Percentiles rank a stretch among this genome's conserved stretches.
phyloP scores from a whole-genome alignment of 1,140 invertebrate genomes.

The Calosoma granatense region DNA sequence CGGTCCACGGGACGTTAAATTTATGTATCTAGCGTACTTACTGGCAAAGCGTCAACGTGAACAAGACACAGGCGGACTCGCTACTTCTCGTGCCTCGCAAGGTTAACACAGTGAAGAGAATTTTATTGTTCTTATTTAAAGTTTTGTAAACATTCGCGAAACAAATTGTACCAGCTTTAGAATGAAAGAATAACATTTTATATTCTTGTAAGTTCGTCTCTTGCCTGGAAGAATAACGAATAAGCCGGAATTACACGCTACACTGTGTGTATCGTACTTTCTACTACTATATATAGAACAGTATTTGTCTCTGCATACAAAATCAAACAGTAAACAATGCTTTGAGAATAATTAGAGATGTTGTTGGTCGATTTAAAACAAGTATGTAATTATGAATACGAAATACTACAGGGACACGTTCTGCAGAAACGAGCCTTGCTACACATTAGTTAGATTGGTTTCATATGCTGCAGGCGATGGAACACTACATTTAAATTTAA shows the following conservation, averaged over 20 bases:
- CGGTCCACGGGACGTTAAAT: not conserved
- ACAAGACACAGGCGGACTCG: not conserved
- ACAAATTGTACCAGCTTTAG: not conserved
- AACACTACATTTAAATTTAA: no score
- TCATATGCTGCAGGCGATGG: no score
- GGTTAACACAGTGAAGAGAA: slow-evolving; percentile 12
- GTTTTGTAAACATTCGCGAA: slow-evolving; percentile 1
- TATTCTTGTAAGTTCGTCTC: not conserved
- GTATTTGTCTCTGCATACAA: not conserved
- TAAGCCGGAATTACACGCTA: not conserved
- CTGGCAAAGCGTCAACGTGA: not conserved
- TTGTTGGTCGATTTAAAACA: no score
- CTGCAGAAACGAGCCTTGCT: no score
- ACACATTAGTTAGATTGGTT: no score
- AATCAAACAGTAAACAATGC: no score
- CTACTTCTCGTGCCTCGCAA: slow-evolving; percentile 16
- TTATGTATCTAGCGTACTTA: not conserved
- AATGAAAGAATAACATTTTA: not conserved
- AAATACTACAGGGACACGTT: no score
- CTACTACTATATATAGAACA: not conserved
- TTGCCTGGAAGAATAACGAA: no score
- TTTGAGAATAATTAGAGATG: no score
- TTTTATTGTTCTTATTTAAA: slow-evolving; percentile 11
- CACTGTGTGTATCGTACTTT: no score
- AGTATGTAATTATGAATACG: no score